Evolutionary conservation across 2,888 invertebrate genomes (phyloP), one percentile per base, ranked within the genome.

Genomic region (Phragmatobia fuliginosa): DNA sequence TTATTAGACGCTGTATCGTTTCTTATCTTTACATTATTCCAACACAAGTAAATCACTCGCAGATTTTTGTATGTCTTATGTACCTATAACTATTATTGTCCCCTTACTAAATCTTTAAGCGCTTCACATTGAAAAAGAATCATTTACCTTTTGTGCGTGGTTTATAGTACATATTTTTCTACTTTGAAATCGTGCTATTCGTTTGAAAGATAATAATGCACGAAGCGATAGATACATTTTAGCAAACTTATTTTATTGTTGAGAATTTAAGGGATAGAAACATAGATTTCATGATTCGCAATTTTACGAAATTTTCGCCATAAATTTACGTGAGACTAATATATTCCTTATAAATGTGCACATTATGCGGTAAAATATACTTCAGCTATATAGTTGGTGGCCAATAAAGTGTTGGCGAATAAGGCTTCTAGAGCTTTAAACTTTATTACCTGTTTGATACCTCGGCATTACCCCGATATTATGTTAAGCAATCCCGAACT

Each of bases 111-210:
- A 25, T 25, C 10, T 52, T 4, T 52, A 25, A n/a, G n/a, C 25
- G 36, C 25, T 18, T 52, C 25, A 52, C n/a, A 25, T 52, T 52
- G 28, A 45, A 61, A 25, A 36, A 36, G 61, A 28, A 61, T 7
- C 28, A 16, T 38, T 61, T 28, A 28, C 61, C 38, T 36, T 61
- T 61, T 38, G 14, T 61, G 38, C 25, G 36, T 25, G 36, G 36
- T 61, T 62, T 31, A 62, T 41, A 21, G 31, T 25, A 41, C 21
- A 31, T 49, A 49, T 63, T 32, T 63, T 32, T 16, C n/a, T 25
- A n/a, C 49, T 32, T 32, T n/a, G 33, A 41, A 63, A 32, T 25
- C 32, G 16, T 63, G n/a, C 45, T 49, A 49, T 63, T 63, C n/a
- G n/a, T n/a, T n/a, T n/a, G 36, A 25, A 61, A 1, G 7, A 36